Base-by-base conservation (phyloP, 2,888 invertebrate species). In the Pollenia amentaria region DNA sequence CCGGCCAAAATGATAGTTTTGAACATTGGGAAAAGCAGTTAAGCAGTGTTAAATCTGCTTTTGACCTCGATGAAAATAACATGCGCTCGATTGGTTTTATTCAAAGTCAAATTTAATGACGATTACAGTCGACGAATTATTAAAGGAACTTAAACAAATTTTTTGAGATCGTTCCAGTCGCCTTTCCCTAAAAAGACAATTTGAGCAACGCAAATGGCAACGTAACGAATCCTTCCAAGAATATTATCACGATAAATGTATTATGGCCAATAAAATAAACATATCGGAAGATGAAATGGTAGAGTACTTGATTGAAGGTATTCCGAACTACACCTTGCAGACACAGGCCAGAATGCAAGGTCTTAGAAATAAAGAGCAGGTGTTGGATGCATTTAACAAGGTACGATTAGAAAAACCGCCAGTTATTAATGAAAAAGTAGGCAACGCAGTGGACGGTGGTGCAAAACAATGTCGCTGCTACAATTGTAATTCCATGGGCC, bases 151-250 rank as follows among this genome's bases (percentile, higher is more conserved):
- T 7, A 62, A 62, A 10, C n/a, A 62, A 40, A 62, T 62, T 38
- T 62, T 75, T 75, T 60, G 48, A 40, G 38, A 62, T 51, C 62
- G 62, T 11, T 75, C 75, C n/a, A 75, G 75, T 14, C 57, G 72
- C n/a, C 72, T 87, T 12, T 69, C 57, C 6, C 16, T 86, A 10
- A 84, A 84, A 40, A 67, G 84, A 14, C 67, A 76, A 10, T 83
- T 87, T 44, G 87, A 88, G 42, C 60, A 73, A 10, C 69, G 76
- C 10, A 87, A 81, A 44, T 87, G 87, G 89, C 40, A 44, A 12
- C 29, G 10, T 8, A 69, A 29, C 0, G 83, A 89, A 60, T 21
- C 0, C 9, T 87, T 86, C 42, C 16, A 51, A 2, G 57, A 73
- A 14, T 87, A 87, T 10, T 87, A 67, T 46, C 53, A 82, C 38